Base-by-base conservation (phyloP, 2,797 vertebrate genomes). In the Heteromormyrus szaboi region DNA sequence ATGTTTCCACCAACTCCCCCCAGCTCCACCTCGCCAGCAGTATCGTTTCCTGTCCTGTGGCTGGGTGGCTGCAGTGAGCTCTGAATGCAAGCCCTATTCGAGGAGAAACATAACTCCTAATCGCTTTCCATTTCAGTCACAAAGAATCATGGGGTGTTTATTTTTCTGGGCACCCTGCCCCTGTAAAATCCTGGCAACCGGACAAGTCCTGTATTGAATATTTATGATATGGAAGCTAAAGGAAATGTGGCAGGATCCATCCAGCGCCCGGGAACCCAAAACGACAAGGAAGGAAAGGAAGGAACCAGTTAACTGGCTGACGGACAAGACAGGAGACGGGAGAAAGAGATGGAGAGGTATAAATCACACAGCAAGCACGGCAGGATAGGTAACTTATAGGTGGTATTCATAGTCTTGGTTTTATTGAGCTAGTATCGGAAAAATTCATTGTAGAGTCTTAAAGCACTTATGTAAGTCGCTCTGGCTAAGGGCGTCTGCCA, bases 111-210 rank as follows among this genome's bases (percentile, higher is more conserved):
- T 44, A 68, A 89, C 37, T 89, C 81, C 56, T 29, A 65, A 85
- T 88, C 65, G 59, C 56, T 53, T 68, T 87, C 44, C 41, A 53
- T 83, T 81, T 29, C 44, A 76, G 68, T 86, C 90, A 89, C 90
- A 89, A 89, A 92, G 83, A 90, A 90, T 90, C 89, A 90, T 89
- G 87, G 90, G 90, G 90, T 89, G 87, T 89, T 90, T 90, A 85
- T 90, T 91, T 91, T 68, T 90, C 88, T 91, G 79, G 91, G 89
- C 89, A 87, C 86, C 2, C 50, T 44, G 90, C 89, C 90, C 59
- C 53, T 37, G 54, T 50, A 89, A 53, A 89, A 84, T 29, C 9
- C 88, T 89, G 90, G 65, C 89, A 90, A 81, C 76, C 68, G 79
- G 85, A 91, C 87, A 68, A 87, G 54, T 46, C 53, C 51, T 89